phyloP scores from a whole-genome alignment of 2,113 vertebrate species.

The Lampris megalopsis region DNA sequence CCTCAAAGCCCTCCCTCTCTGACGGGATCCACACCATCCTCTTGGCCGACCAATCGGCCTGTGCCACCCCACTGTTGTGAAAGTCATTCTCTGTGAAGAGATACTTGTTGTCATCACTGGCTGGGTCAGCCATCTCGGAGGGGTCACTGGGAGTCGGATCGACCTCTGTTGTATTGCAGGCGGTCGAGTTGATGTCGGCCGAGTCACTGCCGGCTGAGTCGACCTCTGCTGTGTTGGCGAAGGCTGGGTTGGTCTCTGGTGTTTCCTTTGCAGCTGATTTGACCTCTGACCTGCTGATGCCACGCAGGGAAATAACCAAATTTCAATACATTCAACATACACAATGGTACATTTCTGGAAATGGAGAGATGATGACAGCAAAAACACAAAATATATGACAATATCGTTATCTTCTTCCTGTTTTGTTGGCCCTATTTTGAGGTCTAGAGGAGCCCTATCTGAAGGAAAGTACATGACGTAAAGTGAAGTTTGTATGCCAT shows the following conservation, averaged over 20 bases:
- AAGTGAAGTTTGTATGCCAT: no score
- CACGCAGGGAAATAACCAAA: background rate
- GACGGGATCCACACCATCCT: constrained; percentile 96
- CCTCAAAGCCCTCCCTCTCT: constrained; percentile 93
- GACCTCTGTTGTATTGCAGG: constrained; percentile 3
- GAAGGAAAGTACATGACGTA: no score
- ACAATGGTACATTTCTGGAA: background rate
- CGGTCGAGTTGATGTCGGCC: background rate
- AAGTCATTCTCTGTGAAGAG: constrained; percentile 92
- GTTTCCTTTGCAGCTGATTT: constrained; percentile 38
- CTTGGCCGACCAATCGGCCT: constrained; percentile 95
- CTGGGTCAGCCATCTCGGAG: constrained; percentile 67
- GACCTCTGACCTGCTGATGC: constrained; percentile 39
- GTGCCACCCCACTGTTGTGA: constrained; percentile 87
- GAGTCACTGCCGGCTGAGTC: background rate
- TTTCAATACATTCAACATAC: background rate
- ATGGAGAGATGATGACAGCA: no score
- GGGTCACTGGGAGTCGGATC: background rate
- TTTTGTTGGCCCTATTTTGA: no score
- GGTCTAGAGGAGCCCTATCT: no score
- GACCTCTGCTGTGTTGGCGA: background rate
- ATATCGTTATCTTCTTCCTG: no score
- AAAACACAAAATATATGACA: no score
- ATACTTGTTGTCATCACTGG: constrained; percentile 90
- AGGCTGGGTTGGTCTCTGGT: no score